Conservation (phyloP, 2,888 invertebrate species). For the Pseudanteris insignis region DNA sequence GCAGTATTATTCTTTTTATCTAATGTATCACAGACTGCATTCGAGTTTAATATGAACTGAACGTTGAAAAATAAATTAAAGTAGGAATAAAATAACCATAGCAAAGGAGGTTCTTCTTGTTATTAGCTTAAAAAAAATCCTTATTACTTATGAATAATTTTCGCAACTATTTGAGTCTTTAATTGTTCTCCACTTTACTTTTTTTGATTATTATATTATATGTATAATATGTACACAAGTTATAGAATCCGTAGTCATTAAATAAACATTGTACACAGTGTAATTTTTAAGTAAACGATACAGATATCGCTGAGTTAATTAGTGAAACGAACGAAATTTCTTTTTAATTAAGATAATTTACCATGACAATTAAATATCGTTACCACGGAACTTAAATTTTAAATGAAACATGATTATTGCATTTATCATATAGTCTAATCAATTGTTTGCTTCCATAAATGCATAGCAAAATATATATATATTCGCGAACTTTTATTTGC, state of each 20-base stretch:
- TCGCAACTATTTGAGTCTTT: conserved; percentile 15
- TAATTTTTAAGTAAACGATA: conserved; percentile 27
- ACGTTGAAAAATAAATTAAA: conserved; percentile 42
- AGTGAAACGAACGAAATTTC: no score
- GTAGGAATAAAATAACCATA: conserved; percentile 36
- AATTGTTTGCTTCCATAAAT: no score
- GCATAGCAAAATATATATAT: no score
- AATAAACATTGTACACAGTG: conserved; percentile 27
- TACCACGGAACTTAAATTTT: no score
- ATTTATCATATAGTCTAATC: no score
- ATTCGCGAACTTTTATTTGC: no score
- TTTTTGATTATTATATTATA: conserved; percentile 18
- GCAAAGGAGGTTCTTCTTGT: conserved; percentile 28
- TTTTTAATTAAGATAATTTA: no score
- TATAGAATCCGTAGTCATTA: conserved; percentile 21
- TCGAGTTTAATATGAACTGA: conserved; percentile 45
- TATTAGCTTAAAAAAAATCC: conserved; percentile 12
- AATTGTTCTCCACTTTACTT: conserved; percentile 20
- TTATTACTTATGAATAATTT: conserved; percentile 20
- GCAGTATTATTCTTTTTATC: conserved; percentile 36
- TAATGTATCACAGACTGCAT: conserved; percentile 46
- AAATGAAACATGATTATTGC: no score
- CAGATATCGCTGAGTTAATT: conserved; percentile 21
- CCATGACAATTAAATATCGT: no score
- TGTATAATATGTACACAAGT: conserved; percentile 33